Evolutionary conservation across 2,797 vertebrate genomes (phyloP).

Genomic region (Sitta carolinensis): DNA sequence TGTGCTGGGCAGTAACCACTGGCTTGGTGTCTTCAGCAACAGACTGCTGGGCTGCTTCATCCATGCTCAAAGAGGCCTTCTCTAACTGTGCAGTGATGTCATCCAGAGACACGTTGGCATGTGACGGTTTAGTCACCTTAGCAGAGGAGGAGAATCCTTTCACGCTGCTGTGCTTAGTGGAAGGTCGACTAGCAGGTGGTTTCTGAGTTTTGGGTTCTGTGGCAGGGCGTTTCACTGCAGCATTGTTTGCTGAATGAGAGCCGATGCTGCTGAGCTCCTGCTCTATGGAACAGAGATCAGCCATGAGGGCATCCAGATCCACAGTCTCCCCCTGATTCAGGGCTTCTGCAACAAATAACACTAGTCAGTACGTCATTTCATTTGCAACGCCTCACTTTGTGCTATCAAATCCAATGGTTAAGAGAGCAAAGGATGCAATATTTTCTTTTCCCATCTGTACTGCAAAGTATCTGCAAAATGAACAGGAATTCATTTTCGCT

Average conservation of each 20-base stretch:
- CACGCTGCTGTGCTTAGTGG: conserved; percentile 85
- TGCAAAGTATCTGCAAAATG: not conserved
- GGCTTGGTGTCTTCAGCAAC: conserved; percentile 77
- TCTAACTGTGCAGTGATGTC: conserved; percentile 97
- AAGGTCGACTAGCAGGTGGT: conserved; percentile 81
- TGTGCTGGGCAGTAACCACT: conserved; percentile 83
- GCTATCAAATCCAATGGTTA: not conserved
- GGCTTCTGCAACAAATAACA: conserved; percentile 85
- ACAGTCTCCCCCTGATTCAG: conserved; percentile 93
- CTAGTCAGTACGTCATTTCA: not conserved
- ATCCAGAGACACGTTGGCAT: conserved; percentile 92
- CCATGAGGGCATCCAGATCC: conserved; percentile 97
- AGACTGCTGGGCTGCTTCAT: conserved; percentile 88
- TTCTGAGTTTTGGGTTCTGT: conserved; percentile 85
- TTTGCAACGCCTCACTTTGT: not conserved
- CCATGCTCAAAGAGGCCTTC: conserved; percentile 93
- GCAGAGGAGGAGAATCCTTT: conserved; percentile 84
- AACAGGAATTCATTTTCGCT: not conserved
- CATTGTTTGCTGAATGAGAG: conserved; percentile 82
- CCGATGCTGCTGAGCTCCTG: conserved; percentile 92
- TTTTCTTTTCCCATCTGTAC: not conserved
- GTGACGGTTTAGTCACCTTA: conserved; percentile 80
- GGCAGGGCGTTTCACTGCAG: conserved; percentile 71
- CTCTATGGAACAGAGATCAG: conserved; percentile 95
- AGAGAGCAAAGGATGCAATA: not conserved